These are phyloP conservation scores for Montifringilla adamsi DNA, from an alignment of 2,113 vertebrate species.

Conservation along the genomic window DNA sequence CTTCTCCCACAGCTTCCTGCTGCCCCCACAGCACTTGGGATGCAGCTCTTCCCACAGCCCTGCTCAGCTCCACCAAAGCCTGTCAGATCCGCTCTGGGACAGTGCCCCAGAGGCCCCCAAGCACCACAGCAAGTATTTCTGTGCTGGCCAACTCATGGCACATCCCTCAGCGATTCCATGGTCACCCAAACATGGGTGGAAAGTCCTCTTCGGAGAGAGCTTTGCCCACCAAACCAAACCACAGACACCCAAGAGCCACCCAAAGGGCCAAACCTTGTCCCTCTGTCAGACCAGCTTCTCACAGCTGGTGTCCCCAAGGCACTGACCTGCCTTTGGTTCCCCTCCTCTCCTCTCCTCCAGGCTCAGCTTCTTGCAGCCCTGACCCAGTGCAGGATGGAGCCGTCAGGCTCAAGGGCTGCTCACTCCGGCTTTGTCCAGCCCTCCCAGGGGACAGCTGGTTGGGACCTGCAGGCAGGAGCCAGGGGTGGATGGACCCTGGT, in stretches of 20 bases:
- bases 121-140: not conserved
- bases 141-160: not conserved
- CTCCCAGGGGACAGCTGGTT: rapidly evolving
- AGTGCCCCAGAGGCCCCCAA: not conserved
- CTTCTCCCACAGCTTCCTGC: not conserved
- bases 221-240: not conserved
- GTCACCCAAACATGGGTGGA: rapidly evolving
- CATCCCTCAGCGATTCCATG: rapidly evolving
- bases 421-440: rapidly evolving
- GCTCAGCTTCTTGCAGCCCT: not conserved
- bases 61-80: not conserved
- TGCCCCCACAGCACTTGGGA: not conserved
- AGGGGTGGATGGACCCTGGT: rapidly evolving
- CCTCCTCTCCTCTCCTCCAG: not conserved
- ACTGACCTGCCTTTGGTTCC: not conserved
- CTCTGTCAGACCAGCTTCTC: not conserved
- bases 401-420: rapidly evolving
- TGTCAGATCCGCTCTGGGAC: not conserved
- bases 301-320: not conserved
- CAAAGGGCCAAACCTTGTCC: not conserved
- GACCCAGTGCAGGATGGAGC: not conserved
- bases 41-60: not conserved
- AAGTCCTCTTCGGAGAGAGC: rapidly evolving
- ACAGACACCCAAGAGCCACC: not conserved
- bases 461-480: not conserved